Conservation (phyloP, 2,113 vertebrate species). For the Poecilia latipinna region DNA sequence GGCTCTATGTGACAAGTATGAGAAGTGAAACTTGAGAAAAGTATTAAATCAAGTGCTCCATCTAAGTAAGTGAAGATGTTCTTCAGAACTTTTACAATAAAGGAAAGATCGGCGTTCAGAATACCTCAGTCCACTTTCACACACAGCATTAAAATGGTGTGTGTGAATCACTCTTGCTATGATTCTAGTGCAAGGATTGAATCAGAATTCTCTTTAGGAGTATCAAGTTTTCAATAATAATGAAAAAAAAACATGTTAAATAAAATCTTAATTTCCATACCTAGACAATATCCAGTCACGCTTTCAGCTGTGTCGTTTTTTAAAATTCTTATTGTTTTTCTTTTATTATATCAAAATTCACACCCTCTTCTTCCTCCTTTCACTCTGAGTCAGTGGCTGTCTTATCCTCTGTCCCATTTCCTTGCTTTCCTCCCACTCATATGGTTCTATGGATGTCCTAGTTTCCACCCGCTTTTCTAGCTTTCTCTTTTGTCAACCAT, state of each 20-base stretch:
- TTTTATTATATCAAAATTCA: neutral
- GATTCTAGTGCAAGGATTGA: neutral
- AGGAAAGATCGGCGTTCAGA: constrained; percentile 1
- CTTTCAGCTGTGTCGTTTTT: constrained; percentile 22
- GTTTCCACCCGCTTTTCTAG: constrained; percentile 29
- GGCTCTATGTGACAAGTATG: constrained; percentile 21
- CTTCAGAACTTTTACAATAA: neutral
- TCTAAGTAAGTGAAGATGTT: constrained; percentile 6
- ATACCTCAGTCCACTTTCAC: neutral
- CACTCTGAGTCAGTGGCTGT: constrained; percentile 10
- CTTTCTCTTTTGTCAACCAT: neutral
- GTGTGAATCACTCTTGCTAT: too few relatives aligned
- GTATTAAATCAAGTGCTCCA: constrained; percentile 13
- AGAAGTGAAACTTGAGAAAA: constrained; percentile 5
- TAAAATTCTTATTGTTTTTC: constrained; percentile 8
- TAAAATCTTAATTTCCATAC: neutral
- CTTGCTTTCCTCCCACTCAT: constrained; percentile 11
- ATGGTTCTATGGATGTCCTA: constrained; percentile 6
- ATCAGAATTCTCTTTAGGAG: neutral
- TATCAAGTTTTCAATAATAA: neutral
- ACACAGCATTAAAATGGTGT: constrained; percentile 30
- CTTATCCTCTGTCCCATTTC: constrained; percentile 23
- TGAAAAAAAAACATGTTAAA: neutral
- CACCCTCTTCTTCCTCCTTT: constrained; percentile 5
- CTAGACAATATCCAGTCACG: constrained; percentile 5